Evolutionary conservation across 2,888 invertebrate species (phyloP), one percentile per base, ranked within the genome.

Genomic region (Cephus pygmeus): DNA sequence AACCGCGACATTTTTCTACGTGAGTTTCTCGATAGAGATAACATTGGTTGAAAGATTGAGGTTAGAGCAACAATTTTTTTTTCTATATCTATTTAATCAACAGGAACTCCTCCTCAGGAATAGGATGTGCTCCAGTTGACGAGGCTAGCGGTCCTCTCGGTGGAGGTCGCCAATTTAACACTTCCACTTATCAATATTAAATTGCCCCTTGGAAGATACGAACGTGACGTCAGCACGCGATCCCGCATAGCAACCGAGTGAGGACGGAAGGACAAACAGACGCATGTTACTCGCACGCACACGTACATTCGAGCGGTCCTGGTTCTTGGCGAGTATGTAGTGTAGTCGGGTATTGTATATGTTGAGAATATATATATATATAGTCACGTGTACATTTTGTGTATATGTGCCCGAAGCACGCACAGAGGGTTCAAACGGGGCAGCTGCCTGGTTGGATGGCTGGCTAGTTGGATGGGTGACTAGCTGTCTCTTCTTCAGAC

Each of bases 141-240:
- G 56, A 56, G 23, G 23, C 56, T 56, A 71, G 33, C 71, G 71
- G 71, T 71, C 71, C 71, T 71, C 73, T 36, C 75, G 33, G 33
- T 77, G 71, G 75, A 78, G 36, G 34, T 79, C 73, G 81, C 80
- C 81, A 80, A 80, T 79, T 79, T 82, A 80, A 80, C 79, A 82
- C 80, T 86, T 84, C 84, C 80, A 86, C 86, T 90, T 89, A 89
- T 89, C 87, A 89, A 88, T 88, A 87, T 88, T 87, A 89, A 89
- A 87, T 88, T 86, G 87, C 84, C 85, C 83, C 83, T 84, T 83
- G 84, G 85, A 86, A 86, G 75, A 78, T 79, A 80, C 78, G 81
- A 81, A 78, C 77, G 81, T 89, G 90, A 89, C 89, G 88, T 89
- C 89, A 89, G 80, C 83, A 77, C 78, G 79, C 81, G 81, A 80